Base-by-base conservation (phyloP, 1,140 invertebrate species). In the Lasioglossum baleicum region DNA sequence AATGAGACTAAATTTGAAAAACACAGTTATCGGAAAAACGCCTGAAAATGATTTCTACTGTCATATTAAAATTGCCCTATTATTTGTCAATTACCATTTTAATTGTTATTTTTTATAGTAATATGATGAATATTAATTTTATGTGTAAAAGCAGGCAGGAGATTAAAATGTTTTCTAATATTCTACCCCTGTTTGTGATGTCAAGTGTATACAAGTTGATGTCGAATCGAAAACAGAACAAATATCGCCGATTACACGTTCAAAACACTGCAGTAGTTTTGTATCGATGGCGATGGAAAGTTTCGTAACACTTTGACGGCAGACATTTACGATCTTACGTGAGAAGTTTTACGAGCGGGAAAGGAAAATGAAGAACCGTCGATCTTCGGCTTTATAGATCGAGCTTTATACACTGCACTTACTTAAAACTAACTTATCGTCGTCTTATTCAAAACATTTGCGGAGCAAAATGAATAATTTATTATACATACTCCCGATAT, bases 321-420 rank as follows among this genome's bases (percentile, higher is more conserved):
- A 22, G 48, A 70, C 68, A 20, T 70, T 70, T 70, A 70, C 48
- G 68, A 53, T 26, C 31, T 53, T 56, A 56, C 20, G 68, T 56
- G 68, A 56, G 68, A 70, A 70, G 68, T 70, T 70, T 56, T 53
- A 53, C 51, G 68, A 70, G 68, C 22, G 68, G 26, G 22, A 35
- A 63, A 35, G 61, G 61, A 63, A 63, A 63, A 63, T 35, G 61
- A 63, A 63, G 61, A 63, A 35, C 61, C 61, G 10, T 35, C 26
- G 61, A 63, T 63, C 61, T 63, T 63, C 26, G 31, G 22, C 61
- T 63, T 35, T 63, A 35, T 63, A 35, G 13, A 63, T 63, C 61
- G 11, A 63, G 31, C 58, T 63, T 63, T 63, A 5, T 15, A 63
- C 10, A 63, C 11, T 35, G 26, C 15, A 17, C 26, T 17, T 63